phyloP scores from a whole-genome alignment of 2,888 invertebrate genomes.

The Scrobipalpa costella region DNA sequence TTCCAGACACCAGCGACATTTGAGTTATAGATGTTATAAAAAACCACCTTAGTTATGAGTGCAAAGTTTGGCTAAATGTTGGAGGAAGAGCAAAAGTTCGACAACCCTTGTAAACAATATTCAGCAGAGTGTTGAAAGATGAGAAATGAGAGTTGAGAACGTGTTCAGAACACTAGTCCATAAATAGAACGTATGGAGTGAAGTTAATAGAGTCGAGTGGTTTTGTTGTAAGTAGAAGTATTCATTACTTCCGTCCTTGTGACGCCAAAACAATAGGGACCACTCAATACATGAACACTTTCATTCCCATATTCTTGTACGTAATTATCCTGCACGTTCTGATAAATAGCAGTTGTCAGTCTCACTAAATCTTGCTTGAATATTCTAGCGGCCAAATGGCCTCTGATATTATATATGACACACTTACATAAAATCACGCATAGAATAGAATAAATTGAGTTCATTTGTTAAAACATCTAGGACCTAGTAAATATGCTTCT shows the following conservation, averaged over 20 bases:
- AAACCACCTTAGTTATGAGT: constrained; percentile 11
- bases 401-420: too few relatives aligned
- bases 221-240: constrained; percentile 10
- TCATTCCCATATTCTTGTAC: not conserved
- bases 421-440: too few relatives aligned
- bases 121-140: not conserved
- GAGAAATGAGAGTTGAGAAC: not conserved
- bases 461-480: too few relatives aligned
- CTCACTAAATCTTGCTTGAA: too few relatives aligned
- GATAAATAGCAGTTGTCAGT: too few relatives aligned
- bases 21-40: constrained; percentile 13
- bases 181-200: not conserved
- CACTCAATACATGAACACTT: not conserved
- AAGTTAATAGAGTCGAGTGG: not conserved
- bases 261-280: not conserved
- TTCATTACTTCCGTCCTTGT: constrained; percentile 12
- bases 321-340: not conserved
- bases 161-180: not conserved
- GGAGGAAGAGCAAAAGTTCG: constrained; percentile 7
- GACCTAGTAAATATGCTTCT: too few relatives aligned
- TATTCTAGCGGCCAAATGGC: too few relatives aligned
- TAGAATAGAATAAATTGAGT: too few relatives aligned
- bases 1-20: not conserved
- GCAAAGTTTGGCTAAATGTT: not conserved
- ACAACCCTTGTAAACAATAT: constrained; percentile 8